Evolutionary conservation across 2,888 invertebrate species (phyloP).

Genomic region (Leptinotarsa peninsularis): DNA sequence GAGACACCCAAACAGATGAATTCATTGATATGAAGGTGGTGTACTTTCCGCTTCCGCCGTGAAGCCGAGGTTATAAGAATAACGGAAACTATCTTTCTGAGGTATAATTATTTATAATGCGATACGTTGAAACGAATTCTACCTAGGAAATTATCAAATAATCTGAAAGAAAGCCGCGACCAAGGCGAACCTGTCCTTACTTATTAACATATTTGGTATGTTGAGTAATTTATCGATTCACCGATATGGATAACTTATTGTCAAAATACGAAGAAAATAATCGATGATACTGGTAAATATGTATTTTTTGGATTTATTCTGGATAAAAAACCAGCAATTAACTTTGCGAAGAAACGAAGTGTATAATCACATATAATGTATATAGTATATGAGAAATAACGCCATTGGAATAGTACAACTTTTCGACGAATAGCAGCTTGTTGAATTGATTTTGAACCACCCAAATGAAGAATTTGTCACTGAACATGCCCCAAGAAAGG

Average conservation of each 20-base stretch:
- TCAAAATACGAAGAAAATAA: slow-evolving; percentile 3
- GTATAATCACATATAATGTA: no score
- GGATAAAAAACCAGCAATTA: no score
- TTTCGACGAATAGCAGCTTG: no score
- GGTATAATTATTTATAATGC: not conserved
- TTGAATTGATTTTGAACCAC: no score
- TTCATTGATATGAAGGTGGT: not conserved
- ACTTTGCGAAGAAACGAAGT: no score
- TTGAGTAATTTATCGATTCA: slow-evolving; percentile 11
- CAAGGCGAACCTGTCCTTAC: slow-evolving; percentile 37
- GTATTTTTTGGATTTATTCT: not conserved
- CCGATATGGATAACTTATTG: not conserved
- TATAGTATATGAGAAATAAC: no score
- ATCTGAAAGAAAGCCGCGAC: slow-evolving; percentile 36
- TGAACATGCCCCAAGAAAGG: no score
- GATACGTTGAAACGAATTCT: not conserved
- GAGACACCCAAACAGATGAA: not conserved
- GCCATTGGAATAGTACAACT: no score
- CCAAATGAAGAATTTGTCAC: no score
- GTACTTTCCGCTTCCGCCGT: not conserved
- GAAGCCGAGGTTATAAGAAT: not conserved
- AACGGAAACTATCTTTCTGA: not conserved
- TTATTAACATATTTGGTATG: slow-evolving; percentile 4
- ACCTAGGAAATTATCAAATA: slow-evolving; percentile 31
- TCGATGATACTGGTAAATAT: not conserved